Conservation (phyloP, 2,113 vertebrate genomes). For the Rhegmatorhina hoffmannsi region DNA sequence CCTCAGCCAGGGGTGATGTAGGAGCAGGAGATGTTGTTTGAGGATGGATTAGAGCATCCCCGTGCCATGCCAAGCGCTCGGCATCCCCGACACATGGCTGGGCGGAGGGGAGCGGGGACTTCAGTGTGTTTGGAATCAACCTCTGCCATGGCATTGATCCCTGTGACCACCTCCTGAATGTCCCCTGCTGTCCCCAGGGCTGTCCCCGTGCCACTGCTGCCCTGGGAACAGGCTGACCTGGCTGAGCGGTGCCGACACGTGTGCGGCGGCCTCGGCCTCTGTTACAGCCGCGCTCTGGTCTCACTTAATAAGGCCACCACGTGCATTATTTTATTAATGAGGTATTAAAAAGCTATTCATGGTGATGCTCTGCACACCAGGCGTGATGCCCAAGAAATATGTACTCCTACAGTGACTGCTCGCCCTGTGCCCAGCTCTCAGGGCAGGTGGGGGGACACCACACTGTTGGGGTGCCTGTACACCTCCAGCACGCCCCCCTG, state of each 20-base stretch:
- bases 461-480: fast-evolving
- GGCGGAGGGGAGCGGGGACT: neutral
- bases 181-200: neutral
- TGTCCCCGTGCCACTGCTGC: neutral
- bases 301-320: conserved; percentile 2
- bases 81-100: neutral
- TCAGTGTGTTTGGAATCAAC: neutral
- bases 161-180: neutral
- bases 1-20: neutral
- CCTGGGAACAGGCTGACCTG: neutral
- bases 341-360: conserved; percentile 44
- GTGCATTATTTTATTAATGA: conserved; percentile 55
- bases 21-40: neutral
- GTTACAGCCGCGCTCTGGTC: neutral
- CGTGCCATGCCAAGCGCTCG: fast-evolving
- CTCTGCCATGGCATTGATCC: neutral
- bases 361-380: neutral
- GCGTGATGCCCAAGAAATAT: neutral
- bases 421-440: fast-evolving
- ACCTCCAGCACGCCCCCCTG: fast-evolving
- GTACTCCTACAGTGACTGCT: fast-evolving
- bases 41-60: neutral
- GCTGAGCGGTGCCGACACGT: neutral
- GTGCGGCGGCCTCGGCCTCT: neutral
- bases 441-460: fast-evolving